Base-by-base conservation (phyloP, 1,140 invertebrate genomes). In the Caerostris extrusa region DNA sequence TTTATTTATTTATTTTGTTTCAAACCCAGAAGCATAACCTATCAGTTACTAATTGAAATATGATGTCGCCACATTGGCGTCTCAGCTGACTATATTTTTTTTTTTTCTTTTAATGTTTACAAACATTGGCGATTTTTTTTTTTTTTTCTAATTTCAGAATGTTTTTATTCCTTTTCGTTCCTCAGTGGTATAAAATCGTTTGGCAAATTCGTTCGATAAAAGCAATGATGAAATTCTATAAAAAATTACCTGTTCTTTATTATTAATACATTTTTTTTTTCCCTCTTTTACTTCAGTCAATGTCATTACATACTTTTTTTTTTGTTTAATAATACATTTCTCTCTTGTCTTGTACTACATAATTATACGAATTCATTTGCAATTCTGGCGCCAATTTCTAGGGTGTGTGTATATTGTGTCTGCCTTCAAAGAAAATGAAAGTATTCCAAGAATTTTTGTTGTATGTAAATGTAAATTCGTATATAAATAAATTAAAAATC, bases 11-110 rank as follows among this genome's bases (percentile, higher is more conserved):
- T 55, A 17, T 90, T 58, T 90, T 60, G 55, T 81, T 81, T 60
- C 69, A 53, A 58, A 57, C 69, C 89, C 89, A 57, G 69, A 64
- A 81, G 89, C 89, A 77, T 81, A 90, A 81, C 89, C 56, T 69
- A 90, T 90, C 89, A 90, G 89, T 90, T 90, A 90, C 89, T 90
- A 90, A 90, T 90, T 90, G 55, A 69, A 81, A 77, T 60, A 81
- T 17, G 56, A 34, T 60, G 67, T 60, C 89, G 89, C 71, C 89
- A 90, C 56, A 81, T 81, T 81, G 89, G 89, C 89, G 89, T 90
- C 89, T 7, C 19, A 3, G 55, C 56, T 90, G 14, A 34, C n/a
- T 56, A 2, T 34, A 34, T 34, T 34, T 34, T 34, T 34, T 34
- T 34, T 34, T 34, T 77, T 90, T 77, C 58, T 90, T 81, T 81